Percentiles rank a stretch among this genome's conserved stretches.
These are phyloP conservation scores for Pomacea maculata DNA, from an alignment of 1,140 invertebrate genomes.

Conservation along the genomic window DNA sequence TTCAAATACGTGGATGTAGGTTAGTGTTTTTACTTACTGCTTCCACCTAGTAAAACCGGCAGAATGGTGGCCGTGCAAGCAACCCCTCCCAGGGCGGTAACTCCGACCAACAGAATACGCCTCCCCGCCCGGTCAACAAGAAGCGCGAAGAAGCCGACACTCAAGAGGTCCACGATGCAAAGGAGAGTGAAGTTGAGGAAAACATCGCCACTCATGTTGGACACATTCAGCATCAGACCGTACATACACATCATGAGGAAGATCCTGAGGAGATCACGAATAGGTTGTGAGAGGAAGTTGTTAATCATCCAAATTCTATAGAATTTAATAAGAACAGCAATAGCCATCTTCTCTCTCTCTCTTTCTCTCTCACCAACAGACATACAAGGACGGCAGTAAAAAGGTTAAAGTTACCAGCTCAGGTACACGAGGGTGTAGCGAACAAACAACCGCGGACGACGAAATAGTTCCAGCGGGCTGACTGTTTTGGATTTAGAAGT, in stretches of 20 bases:
- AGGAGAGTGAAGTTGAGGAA: slow-evolving; percentile 52
- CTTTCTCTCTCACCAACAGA: neutral
- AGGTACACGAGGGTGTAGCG: slow-evolving; percentile 35
- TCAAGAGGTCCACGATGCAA: slow-evolving; percentile 80
- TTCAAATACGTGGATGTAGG: too few relatives aligned
- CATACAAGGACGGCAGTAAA: neutral
- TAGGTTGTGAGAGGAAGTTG: too few relatives aligned
- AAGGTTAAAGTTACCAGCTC: slow-evolving; percentile 33
- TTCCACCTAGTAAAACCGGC: slow-evolving; percentile 27
- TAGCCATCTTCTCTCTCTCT: neutral
- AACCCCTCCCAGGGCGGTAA: slow-evolving; percentile 40
- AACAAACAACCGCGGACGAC: slow-evolving; percentile 16
- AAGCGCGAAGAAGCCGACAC: slow-evolving; percentile 73
- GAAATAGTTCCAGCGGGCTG: slow-evolving; percentile 29
- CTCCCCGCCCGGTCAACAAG: slow-evolving; percentile 40
- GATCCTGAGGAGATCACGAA: slow-evolving; percentile 68
- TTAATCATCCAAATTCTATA: neutral
- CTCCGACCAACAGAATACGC: slow-evolving; percentile 23
- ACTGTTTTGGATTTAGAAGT: neutral
- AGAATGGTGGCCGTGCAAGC: slow-evolving; percentile 40
- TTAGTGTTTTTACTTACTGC: slow-evolving; percentile 20
- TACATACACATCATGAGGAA: slow-evolving; percentile 71
- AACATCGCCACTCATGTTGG: slow-evolving; percentile 45
- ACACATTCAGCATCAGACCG: slow-evolving; percentile 71
- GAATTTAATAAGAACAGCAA: neutral